Conservation (phyloP, 2,113 vertebrate genomes). For the Mobula birostris region DNA sequence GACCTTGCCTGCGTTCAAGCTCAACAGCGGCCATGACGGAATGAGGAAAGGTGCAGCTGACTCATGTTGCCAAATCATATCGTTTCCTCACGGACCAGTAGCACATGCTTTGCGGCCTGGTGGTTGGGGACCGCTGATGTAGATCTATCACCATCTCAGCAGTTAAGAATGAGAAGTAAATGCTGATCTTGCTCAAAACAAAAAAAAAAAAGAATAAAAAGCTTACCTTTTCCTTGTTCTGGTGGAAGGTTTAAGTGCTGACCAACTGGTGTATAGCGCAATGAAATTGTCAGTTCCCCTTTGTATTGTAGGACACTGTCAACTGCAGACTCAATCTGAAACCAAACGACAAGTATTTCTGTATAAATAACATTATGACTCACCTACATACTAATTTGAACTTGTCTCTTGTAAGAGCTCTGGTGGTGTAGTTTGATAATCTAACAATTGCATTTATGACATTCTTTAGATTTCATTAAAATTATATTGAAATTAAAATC, state of each 20-base stretch:
- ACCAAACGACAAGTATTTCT: neutral
- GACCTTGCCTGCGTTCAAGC: too few relatives aligned
- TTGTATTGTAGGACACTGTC: conserved; percentile 80
- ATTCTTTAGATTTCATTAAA: neutral
- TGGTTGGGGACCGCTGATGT: neutral
- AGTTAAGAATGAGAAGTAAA: neutral
- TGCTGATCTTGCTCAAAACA: neutral
- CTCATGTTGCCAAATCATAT: too few relatives aligned
- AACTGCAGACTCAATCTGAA: conserved; percentile 62
- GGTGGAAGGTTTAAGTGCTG: conserved; percentile 70
- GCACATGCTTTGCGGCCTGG: too few relatives aligned
- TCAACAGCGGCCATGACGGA: too few relatives aligned
- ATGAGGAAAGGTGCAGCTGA: too few relatives aligned
- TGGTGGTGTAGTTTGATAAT: neutral
- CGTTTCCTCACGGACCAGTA: too few relatives aligned
- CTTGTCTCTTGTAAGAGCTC: neutral
- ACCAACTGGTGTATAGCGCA: conserved; percentile 83
- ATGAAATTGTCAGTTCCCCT: conserved; percentile 82
- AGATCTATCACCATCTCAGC: neutral
- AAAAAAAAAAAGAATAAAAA: neutral
- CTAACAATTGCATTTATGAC: neutral
- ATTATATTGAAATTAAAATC: neutral
- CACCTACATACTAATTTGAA: neutral
- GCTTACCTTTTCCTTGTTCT: conserved; percentile 77
- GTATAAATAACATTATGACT: neutral